These are phyloP conservation scores for Corydoras maculifer DNA, from an alignment of 2,113 vertebrate genomes.

Conservation along the genomic window DNA sequence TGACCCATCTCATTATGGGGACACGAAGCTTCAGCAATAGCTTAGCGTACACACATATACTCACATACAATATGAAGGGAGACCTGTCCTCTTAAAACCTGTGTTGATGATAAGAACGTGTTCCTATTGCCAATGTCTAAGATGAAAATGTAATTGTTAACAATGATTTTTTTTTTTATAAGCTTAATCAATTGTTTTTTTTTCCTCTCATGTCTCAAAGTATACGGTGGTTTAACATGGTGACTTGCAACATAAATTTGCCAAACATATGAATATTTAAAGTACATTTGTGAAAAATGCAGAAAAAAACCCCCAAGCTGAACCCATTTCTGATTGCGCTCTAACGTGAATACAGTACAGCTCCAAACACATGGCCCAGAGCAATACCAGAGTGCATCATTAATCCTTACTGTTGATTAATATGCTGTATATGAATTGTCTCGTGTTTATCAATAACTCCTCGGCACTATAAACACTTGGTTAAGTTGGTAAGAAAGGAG, in stretches of 20 bases:
- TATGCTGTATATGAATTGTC: constrained; percentile 39
- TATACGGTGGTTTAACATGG: constrained; percentile 23
- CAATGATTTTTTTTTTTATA: constrained; percentile 38
- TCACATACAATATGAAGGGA: constrained; percentile 44
- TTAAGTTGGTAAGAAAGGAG: constrained; percentile 35
- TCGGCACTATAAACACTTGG: constrained; percentile 44
- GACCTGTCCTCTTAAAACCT: constrained; percentile 56
- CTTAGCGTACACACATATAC: constrained; percentile 33
- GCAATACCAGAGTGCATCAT: constrained; percentile 30
- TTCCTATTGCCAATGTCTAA: constrained; percentile 46
- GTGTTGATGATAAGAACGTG: constrained; percentile 62
- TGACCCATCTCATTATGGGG: constrained; percentile 57
- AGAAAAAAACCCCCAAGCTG: too few species aligned
- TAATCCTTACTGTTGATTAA: constrained; percentile 21
- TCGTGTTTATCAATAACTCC: constrained; percentile 48
- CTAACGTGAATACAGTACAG: not conserved
- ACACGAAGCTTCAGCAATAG: constrained; percentile 57
- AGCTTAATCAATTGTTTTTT: constrained; percentile 47
- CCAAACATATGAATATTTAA: constrained; percentile 35
- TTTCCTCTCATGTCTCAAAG: constrained; percentile 10
- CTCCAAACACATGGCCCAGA: constrained; percentile 18
- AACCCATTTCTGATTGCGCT: too few species aligned
- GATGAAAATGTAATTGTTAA: constrained; percentile 52
- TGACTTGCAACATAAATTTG: constrained; percentile 10
- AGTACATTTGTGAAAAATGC: constrained; percentile 21